phyloP scores from a whole-genome alignment of 2,113 vertebrate genomes.

The Ploceus nigricollis region DNA sequence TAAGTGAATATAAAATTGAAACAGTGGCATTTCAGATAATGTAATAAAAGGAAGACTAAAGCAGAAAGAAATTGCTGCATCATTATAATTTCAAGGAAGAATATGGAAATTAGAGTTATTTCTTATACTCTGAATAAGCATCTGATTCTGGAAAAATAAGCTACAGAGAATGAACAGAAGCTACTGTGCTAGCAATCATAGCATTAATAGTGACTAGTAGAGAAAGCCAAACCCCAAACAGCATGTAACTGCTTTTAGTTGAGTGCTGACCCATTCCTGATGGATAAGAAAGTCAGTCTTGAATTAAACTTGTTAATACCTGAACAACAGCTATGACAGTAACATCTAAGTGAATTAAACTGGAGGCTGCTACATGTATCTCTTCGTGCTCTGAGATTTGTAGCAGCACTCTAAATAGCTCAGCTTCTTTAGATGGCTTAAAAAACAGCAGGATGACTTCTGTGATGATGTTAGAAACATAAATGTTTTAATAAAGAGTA shows the following conservation, averaged over 20 bases:
- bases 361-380: no score
- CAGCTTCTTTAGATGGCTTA: no score
- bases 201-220: background rate
- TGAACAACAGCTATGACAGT: background rate
- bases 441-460: no score
- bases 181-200: background rate
- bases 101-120: background rate
- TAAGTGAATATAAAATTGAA: background rate
- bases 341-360: background rate
- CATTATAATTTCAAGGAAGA: slow-evolving; percentile 4
- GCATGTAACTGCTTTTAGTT: background rate
- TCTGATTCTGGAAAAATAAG: background rate
- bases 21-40: background rate
- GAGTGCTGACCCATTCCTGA: background rate
- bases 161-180: background rate
- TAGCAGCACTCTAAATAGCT: no score
- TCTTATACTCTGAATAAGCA: background rate
- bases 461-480: no score
- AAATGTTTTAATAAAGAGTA: no score
- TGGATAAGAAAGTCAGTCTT: background rate
- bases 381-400: no score
- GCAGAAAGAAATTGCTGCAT: background rate
- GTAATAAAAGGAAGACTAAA: background rate
- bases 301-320: background rate
- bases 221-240: background rate